phyloP scores from a whole-genome alignment of 2,797 vertebrate species.

The Oryzias sinensis region DNA sequence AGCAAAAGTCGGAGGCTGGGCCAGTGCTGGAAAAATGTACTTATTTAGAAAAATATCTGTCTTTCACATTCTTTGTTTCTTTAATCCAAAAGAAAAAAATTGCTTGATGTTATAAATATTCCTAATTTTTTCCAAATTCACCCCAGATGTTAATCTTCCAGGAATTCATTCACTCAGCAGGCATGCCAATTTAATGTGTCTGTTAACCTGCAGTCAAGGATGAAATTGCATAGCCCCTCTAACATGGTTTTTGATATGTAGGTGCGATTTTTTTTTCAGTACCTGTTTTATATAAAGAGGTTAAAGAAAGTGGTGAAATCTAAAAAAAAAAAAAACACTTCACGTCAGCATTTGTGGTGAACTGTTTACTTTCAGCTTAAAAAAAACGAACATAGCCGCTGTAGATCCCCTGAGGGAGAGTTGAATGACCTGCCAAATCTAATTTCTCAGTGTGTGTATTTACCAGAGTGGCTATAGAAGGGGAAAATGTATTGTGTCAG shows the following conservation, averaged over 20 bases:
- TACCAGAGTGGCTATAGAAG: conserved; percentile 60
- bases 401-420: conserved; percentile 56
- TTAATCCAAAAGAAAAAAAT: background rate
- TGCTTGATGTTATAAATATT: conserved; percentile 4
- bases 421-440: conserved; percentile 72
- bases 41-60: conserved; percentile 8
- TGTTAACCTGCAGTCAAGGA: conserved; percentile 22
- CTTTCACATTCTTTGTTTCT: background rate
- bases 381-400: conserved; percentile 35
- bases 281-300: conserved; percentile 12
- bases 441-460: conserved; percentile 70
- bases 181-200: background rate
- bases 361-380: conserved; percentile 45
- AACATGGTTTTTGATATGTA: conserved; percentile 25
- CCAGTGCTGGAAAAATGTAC: conserved; percentile 57
- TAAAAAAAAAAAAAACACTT: conserved; percentile 12
- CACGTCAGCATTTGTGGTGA: conserved; percentile 43
- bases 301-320: conserved; percentile 35
- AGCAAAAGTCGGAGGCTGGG: conserved; percentile 71
- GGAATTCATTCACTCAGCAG: conserved; percentile 10
- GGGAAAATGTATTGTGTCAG: conserved; percentile 67
- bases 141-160: conserved; percentile 20
- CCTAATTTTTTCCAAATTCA: conserved; percentile 11
- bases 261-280: background rate
- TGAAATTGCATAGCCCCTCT: conserved; percentile 21